Evolutionary conservation across 2,888 invertebrate genomes (phyloP).

Genomic region (Polydrusus cervinus): DNA sequence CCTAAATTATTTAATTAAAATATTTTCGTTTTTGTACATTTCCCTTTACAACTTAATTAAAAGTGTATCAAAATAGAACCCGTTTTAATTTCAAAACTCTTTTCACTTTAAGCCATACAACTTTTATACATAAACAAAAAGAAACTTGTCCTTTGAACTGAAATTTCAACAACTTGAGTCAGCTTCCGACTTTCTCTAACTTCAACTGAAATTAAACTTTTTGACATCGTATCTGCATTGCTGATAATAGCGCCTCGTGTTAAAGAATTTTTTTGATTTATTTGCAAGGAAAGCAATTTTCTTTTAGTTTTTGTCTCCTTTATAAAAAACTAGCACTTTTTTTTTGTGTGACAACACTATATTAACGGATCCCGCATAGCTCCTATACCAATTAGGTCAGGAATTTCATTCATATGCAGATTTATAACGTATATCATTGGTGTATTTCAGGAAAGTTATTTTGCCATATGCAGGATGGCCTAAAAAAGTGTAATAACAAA

Average conservation of each 20-base stretch:
- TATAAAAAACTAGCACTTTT: too few species aligned
- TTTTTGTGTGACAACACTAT: too few species aligned
- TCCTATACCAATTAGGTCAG: too few species aligned
- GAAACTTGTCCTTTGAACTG: slow-evolving; percentile 17
- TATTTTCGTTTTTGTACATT: background rate
- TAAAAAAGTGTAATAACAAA: too few species aligned
- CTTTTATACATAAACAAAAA: slow-evolving; percentile 2
- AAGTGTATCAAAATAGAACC: background rate
- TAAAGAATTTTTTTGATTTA: background rate
- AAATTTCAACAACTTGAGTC: slow-evolving; percentile 11
- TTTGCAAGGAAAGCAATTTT: background rate
- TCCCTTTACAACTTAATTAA: background rate
- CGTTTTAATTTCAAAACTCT: slow-evolving; percentile 6
- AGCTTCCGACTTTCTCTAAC: slow-evolving; percentile 4
- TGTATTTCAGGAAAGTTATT: too few species aligned
- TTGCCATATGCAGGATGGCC: too few species aligned
- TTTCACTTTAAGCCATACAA: slow-evolving; percentile 4
- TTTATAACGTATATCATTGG: too few species aligned
- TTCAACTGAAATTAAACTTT: slow-evolving; percentile 21
- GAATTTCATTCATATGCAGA: too few species aligned
- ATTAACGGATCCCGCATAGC: too few species aligned
- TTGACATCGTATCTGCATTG: slow-evolving; percentile 12
- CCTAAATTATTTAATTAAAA: background rate
- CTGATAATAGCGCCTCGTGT: slow-evolving; percentile 18
- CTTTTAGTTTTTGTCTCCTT: background rate